These are phyloP conservation scores for Cinclus cinclus DNA, from an alignment of 2,113 vertebrate species.

Conservation along the genomic window DNA sequence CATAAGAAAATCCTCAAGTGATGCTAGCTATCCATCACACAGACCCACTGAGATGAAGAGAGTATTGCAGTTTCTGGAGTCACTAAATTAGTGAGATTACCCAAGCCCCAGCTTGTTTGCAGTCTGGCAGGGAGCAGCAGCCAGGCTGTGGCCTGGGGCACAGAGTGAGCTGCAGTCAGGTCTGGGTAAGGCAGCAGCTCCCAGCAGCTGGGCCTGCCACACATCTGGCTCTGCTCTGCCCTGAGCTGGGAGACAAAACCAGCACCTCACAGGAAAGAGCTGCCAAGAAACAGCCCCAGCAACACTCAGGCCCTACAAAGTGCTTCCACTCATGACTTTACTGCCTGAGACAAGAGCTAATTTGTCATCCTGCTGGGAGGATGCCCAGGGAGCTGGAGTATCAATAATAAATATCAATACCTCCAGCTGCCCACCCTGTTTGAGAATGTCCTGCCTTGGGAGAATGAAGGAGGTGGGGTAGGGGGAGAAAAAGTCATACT, in stretches of 20 bases:
- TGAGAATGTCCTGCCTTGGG: neutral
- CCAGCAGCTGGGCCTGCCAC: neutral
- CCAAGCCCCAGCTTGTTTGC: neutral
- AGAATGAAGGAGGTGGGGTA: neutral
- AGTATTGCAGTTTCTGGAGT: slow-evolving; percentile 15
- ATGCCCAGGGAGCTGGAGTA: neutral
- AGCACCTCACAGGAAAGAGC: neutral
- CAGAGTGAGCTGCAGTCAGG: fast-evolving
- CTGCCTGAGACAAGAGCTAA: fast-evolving
- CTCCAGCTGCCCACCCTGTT: neutral
- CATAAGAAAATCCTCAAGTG: neutral
- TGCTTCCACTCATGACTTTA: fast-evolving
- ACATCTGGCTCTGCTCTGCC: neutral
- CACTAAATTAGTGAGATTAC: neutral
- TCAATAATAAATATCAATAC: neutral
- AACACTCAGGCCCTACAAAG: neutral
- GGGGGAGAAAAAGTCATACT: fast-evolving
- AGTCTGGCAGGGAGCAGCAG: neutral
- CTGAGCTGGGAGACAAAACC: neutral
- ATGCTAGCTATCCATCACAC: neutral
- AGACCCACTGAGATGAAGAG: neutral
- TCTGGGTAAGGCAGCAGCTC: neutral
- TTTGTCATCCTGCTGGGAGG: neutral
- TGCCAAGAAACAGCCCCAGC: neutral
- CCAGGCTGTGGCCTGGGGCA: neutral